Conservation (phyloP, 1,140 invertebrate species). For the Psilanteris sp. region DNA sequence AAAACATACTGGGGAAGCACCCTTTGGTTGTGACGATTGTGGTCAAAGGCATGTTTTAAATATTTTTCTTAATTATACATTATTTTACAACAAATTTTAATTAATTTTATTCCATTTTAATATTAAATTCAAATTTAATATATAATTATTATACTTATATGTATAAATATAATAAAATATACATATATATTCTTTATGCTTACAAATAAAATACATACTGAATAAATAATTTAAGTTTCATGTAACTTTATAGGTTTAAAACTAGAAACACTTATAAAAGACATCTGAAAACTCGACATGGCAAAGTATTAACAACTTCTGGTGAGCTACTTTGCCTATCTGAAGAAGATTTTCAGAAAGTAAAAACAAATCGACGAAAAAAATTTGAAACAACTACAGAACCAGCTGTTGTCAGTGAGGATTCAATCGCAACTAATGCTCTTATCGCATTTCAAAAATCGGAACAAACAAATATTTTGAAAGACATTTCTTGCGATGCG, state of each 20-base stretch:
- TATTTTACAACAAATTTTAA: too few relatives aligned
- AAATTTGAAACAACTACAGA: slow-evolving; percentile 37
- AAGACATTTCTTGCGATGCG: slow-evolving; percentile 27
- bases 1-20: slow-evolving; percentile 84
- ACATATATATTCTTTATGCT: too few relatives aligned
- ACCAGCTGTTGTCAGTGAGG: slow-evolving; percentile 46
- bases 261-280: slow-evolving; percentile 85
- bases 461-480: slow-evolving; percentile 34
- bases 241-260: slow-evolving; percentile 79
- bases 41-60: slow-evolving; percentile 77
- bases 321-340: slow-evolving; percentile 81
- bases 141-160: too few relatives aligned
- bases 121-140: too few relatives aligned
- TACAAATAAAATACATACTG: too few relatives aligned
- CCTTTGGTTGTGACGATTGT: slow-evolving; percentile 85
- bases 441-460: slow-evolving; percentile 64
- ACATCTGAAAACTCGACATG: slow-evolving; percentile 83
- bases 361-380: slow-evolving; percentile 77
- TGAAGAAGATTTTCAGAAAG: slow-evolving; percentile 82
- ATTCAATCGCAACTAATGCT: slow-evolving; percentile 59
- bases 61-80: too few relatives aligned
- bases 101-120: too few relatives aligned
- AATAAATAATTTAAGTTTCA: too few relatives aligned
- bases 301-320: slow-evolving; percentile 82
- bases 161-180: too few relatives aligned